phyloP scores from a whole-genome alignment of 2,113 vertebrate species.

The Sminthopsis crassicaudata region DNA sequence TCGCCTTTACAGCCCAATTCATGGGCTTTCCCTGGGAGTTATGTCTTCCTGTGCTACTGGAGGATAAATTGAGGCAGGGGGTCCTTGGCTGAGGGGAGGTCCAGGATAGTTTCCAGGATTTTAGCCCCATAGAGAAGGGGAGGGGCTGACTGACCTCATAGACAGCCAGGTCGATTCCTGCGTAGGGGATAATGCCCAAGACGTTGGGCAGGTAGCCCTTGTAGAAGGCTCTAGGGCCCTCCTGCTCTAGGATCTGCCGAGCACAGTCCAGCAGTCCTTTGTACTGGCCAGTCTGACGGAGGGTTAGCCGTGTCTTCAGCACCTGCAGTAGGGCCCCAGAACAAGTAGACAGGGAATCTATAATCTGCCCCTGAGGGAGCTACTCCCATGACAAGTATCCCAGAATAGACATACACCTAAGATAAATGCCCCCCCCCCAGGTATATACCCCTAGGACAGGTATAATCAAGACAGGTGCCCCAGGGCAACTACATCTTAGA shows the following conservation, averaged over 20 bases:
- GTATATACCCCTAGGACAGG: background rate
- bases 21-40: background rate
- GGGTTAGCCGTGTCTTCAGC: conserved; percentile 91
- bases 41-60: conserved; percentile 4
- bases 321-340: conserved; percentile 81
- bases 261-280: conserved; percentile 89
- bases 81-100: no score
- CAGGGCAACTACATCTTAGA: background rate
- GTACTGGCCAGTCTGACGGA: conserved; percentile 91
- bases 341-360: background rate
- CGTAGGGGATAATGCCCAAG: conserved; percentile 92
- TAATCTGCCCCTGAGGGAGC: background rate
- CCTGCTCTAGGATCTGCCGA: conserved; percentile 86
- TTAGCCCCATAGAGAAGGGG: background rate
- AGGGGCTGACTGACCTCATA: conserved; percentile 81
- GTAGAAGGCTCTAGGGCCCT: conserved; percentile 90
- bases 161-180: conserved; percentile 93
- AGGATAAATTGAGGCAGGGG: background rate
- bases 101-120: background rate
- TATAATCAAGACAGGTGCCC: background rate
- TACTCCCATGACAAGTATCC: background rate
- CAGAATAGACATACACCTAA: no score
- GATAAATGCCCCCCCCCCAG: background rate
- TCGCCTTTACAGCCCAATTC: background rate
- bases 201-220: conserved; percentile 93